These are phyloP conservation scores for Amazona ochrocephala DNA, from an alignment of 2,797 vertebrate species.

Conservation along the genomic window DNA sequence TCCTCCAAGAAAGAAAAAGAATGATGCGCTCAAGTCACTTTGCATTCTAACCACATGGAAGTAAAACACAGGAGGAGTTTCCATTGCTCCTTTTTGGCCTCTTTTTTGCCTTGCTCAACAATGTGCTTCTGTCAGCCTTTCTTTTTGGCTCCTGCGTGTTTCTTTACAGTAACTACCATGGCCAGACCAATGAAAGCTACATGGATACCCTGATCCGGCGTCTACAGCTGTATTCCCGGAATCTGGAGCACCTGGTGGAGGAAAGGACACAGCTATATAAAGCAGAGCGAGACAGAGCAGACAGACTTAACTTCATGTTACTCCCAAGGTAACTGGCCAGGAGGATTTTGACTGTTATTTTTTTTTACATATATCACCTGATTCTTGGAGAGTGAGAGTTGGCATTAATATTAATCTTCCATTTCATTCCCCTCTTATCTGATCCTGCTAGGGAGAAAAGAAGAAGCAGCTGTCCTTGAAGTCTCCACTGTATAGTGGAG, in stretches of 20 bases:
- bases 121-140: neutral
- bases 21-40: neutral
- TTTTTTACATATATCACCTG: neutral
- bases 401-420: neutral
- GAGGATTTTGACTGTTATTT: neutral
- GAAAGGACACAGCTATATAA: conserved; percentile 95
- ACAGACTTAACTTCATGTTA: conserved; percentile 94
- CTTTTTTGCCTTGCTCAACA: neutral
- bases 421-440: neutral
- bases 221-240: conserved; percentile 94
- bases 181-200: conserved; percentile 92
- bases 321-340: conserved; percentile 85
- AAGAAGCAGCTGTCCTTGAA: neutral
- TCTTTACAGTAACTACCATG: conserved; percentile 85
- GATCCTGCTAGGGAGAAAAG: neutral
- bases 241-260: conserved; percentile 94
- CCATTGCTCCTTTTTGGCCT: neutral
- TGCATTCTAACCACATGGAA: neutral
- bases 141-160: neutral
- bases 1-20: neutral
- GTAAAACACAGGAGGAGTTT: neutral
- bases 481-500: neutral
- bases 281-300: conserved; percentile 92
- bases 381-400: neutral
- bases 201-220: conserved; percentile 96